These are phyloP conservation scores for Bombylius discolor DNA, from an alignment of 2,888 invertebrate genomes.

Conservation along the genomic window DNA sequence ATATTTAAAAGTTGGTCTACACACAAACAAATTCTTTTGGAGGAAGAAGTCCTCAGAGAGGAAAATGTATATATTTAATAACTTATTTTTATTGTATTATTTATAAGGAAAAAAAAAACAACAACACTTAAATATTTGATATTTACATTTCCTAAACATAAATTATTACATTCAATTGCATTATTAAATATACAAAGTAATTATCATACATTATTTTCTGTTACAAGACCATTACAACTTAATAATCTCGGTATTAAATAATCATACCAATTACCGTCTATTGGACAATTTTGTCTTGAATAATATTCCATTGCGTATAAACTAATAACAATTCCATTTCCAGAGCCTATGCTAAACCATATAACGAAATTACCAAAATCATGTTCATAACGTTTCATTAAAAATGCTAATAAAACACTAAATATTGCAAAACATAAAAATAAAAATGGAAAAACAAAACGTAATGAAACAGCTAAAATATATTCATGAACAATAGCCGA, in stretches of 20 bases:
- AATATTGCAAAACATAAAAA: conserved; percentile 58
- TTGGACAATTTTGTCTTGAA: conserved; percentile 27
- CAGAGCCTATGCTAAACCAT: conserved; percentile 67
- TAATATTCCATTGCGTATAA: conserved; percentile 66
- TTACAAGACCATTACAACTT: conserved; percentile 27
- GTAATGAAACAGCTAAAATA: conserved; percentile 56
- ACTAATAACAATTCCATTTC: conserved; percentile 51
- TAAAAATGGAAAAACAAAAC: conserved; percentile 77
- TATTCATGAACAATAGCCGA: conserved; percentile 79
- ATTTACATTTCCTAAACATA: too few relatives aligned
- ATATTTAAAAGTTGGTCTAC: too few relatives aligned
- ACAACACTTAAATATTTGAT: too few relatives aligned
- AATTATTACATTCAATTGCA: too few relatives aligned
- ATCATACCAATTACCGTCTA: conserved; percentile 27
- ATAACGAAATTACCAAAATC: conserved; percentile 62
- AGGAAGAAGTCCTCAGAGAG: too few relatives aligned
- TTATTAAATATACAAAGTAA: too few relatives aligned
- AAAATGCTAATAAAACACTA: conserved; percentile 44
- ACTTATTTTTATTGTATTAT: too few relatives aligned
- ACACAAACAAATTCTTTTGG: too few relatives aligned
- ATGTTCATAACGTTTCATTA: conserved; percentile 34
- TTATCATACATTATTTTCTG: background rate
- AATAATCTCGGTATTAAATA: conserved; percentile 41
- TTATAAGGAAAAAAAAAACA: too few relatives aligned
- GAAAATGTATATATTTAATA: too few relatives aligned